Evolutionary conservation across 2,113 vertebrate genomes (phyloP).

Genomic region (Sisor rabdophorus): DNA sequence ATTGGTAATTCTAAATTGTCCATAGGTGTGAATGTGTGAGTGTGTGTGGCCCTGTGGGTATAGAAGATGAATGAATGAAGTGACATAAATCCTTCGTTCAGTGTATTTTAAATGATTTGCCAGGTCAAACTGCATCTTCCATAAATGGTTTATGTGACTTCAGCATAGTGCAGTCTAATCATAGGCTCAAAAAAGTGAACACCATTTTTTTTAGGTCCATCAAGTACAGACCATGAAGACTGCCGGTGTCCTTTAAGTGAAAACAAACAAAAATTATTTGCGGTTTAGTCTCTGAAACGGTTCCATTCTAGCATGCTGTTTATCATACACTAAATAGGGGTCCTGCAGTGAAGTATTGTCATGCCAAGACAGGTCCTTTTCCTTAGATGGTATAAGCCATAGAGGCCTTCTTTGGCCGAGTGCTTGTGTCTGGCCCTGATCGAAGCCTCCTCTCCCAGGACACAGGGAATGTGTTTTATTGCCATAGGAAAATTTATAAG

Average conservation of each 20-base stretch:
- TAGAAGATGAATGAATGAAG: no score
- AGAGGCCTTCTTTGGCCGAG: conserved; percentile 40
- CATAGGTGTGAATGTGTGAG: no score
- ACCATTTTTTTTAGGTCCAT: conserved; percentile 8
- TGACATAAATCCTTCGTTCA: background rate
- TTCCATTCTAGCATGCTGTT: conserved; percentile 45
- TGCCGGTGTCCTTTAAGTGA: conserved; percentile 30
- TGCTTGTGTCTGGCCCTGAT: conserved; percentile 47
- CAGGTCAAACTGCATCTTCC: background rate
- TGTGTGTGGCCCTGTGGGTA: no score
- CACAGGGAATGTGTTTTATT: conserved; percentile 50
- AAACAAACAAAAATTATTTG: conserved; percentile 17
- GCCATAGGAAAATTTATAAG: conserved; percentile 17
- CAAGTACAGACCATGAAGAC: conserved; percentile 10
- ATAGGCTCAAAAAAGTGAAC: conserved; percentile 24
- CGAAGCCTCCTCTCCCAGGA: conserved; percentile 38
- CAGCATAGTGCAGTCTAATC: conserved; percentile 10
- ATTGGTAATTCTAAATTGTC: no score
- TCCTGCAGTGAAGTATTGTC: conserved; percentile 49
- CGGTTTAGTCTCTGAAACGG: conserved; percentile 30
- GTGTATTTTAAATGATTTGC: background rate
- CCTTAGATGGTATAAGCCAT: conserved; percentile 71
- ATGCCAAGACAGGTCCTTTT: conserved; percentile 61
- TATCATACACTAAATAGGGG: conserved; percentile 56
- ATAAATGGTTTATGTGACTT: background rate